phyloP scores from a whole-genome alignment of 2,113 vertebrate genomes.

The Uria lomvia region DNA sequence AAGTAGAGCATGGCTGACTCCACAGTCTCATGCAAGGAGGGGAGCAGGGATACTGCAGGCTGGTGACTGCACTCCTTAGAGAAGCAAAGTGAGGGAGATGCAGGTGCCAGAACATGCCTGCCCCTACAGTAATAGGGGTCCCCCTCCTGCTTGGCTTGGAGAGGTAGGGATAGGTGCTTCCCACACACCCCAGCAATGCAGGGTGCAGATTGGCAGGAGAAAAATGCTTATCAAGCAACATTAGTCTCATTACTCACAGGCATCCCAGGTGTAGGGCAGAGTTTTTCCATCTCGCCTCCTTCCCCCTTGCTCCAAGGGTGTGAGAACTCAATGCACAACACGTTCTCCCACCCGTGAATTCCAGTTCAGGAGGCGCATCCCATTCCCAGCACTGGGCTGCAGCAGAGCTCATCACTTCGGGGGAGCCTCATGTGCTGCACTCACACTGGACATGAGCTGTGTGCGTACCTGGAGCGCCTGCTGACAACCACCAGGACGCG shows the following conservation, averaged over 20 bases:
- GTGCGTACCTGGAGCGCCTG: rapidly evolving
- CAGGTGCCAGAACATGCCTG: background rate
- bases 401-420: background rate
- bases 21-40: background rate
- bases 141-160: background rate
- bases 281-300: background rate
- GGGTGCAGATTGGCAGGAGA: background rate
- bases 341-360: rapidly evolving
- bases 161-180: background rate
- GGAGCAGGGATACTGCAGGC: background rate
- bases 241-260: background rate
- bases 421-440: background rate
- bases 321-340: background rate
- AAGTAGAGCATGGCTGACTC: background rate
- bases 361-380: background rate
- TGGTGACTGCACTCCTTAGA: background rate
- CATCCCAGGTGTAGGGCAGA: rapidly evolving
- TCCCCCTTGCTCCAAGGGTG: background rate
- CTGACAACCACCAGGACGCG: background rate
- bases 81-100: background rate
- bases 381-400: background rate
- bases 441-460: rapidly evolving
- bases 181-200: too few relatives aligned
- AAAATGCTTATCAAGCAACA: background rate
- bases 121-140: too few relatives aligned